phyloP scores from a whole-genome alignment of 2,888 invertebrate genomes.

The Adelphocoris suturalis region DNA sequence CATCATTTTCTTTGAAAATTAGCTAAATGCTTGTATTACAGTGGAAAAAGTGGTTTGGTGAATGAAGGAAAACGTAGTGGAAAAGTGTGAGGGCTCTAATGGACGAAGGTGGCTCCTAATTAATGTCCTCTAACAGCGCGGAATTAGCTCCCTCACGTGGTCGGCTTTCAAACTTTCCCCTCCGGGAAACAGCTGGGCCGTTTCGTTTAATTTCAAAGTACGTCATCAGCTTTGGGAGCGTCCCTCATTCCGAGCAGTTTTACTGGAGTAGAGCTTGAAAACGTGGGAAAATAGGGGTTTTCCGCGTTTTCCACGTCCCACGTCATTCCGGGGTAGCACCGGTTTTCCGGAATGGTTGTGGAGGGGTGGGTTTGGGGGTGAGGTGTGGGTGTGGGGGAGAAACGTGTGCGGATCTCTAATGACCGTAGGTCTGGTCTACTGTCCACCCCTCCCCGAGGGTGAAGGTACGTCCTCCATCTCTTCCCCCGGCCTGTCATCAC shows the following conservation, averaged over 20 bases:
- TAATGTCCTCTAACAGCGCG: constrained; percentile 22
- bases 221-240: constrained; percentile 26
- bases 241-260: background rate
- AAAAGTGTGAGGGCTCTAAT: background rate
- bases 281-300: background rate
- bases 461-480: background rate
- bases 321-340: background rate
- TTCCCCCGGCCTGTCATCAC: constrained; percentile 53
- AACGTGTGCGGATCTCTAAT: constrained; percentile 68
- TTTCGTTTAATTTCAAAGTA: constrained; percentile 54
- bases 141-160: constrained; percentile 49
- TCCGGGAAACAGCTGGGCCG: constrained; percentile 13
- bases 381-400: background rate
- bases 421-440: constrained; percentile 32
- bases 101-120: constrained; percentile 47
- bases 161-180: constrained; percentile 37
- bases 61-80: background rate
- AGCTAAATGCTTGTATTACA: too few species aligned
- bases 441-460: background rate
- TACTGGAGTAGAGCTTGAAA: too few species aligned
- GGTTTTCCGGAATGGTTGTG: background rate
- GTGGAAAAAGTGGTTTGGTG: background rate
- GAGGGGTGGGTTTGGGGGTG: background rate
- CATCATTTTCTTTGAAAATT: too few species aligned
- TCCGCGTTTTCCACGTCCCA: constrained; percentile 29